These are phyloP conservation scores for Holothuria leucospilota DNA, from an alignment of 53 echinoderm and acorn worm genomes.

Conservation along the genomic window DNA sequence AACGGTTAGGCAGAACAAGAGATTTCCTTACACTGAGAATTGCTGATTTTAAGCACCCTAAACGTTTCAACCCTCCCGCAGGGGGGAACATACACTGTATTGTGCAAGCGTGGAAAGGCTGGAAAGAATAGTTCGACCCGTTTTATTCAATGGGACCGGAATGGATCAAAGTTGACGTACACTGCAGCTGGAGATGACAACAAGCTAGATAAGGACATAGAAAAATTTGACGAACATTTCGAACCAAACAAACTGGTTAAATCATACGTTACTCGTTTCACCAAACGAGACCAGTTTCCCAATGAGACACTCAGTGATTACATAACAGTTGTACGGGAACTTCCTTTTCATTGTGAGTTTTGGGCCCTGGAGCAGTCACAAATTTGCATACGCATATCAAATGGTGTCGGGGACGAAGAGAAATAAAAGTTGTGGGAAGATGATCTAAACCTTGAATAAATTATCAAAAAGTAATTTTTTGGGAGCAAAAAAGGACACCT, in stretches of 20 bases:
- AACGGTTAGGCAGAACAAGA: no score
- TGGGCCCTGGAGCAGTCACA: slow-evolving; percentile 11
- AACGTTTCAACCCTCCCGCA: slow-evolving; percentile 8
- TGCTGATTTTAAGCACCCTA: neutral
- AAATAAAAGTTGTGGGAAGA: slow-evolving; percentile 38
- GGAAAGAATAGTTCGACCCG: slow-evolving; percentile 2
- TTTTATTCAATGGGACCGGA: neutral
- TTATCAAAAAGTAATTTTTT: slow-evolving; percentile 12
- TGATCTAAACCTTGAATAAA: slow-evolving; percentile 13
- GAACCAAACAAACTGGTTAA: slow-evolving; percentile 48
- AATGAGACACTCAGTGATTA: slow-evolving; percentile 7
- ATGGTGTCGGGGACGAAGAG: slow-evolving; percentile 27
- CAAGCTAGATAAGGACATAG: slow-evolving; percentile 8
- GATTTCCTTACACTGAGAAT: no score
- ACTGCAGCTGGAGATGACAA: no score
- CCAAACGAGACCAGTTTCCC: neutral
- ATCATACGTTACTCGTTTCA: slow-evolving; percentile 29
- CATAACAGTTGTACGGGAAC: slow-evolving; percentile 10
- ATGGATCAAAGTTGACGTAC: slow-evolving; percentile 10
- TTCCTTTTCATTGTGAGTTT: slow-evolving; percentile 36
- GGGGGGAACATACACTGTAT: neutral
- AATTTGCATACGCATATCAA: slow-evolving; percentile 34
- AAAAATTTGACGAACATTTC: slow-evolving; percentile 42
- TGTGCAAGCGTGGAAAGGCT: neutral
- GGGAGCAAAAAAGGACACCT: no score